Evolutionary conservation across 2,797 vertebrate species (phyloP).

Genomic region (Sciurus carolinensis): DNA sequence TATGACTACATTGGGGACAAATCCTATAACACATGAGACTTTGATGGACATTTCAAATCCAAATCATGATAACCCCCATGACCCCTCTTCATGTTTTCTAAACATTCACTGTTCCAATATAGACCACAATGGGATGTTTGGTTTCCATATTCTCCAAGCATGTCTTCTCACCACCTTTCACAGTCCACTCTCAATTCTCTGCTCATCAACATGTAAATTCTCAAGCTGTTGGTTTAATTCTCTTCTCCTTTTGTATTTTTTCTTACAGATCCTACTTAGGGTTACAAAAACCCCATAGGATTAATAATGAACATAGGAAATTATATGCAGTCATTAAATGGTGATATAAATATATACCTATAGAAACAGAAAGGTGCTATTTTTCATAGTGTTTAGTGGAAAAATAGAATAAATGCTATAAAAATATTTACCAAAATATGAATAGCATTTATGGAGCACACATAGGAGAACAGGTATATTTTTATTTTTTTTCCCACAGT

Average conservation of each 20-base stretch:
- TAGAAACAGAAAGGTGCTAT: not conserved
- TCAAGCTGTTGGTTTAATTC: not conserved
- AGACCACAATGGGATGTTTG: not conserved
- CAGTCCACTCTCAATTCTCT: not conserved
- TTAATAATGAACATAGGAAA: not conserved
- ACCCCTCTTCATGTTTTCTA: not conserved
- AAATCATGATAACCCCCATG: not conserved
- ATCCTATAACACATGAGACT: not conserved
- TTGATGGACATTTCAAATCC: not conserved
- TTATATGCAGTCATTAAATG: not conserved
- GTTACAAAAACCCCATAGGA: not conserved
- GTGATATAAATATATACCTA: not conserved
- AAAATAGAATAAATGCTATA: not conserved
- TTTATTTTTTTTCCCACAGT: not conserved
- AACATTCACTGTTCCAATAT: not conserved
- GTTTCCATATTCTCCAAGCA: not conserved
- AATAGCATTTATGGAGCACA: not conserved
- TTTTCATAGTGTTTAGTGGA: not conserved
- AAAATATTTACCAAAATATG: not conserved
- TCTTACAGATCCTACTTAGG: not conserved
- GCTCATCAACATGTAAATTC: rapidly evolving
- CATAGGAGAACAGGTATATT: not conserved
- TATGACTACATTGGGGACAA: not conserved
- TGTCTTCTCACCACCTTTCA: not conserved
- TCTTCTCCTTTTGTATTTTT: not conserved